Evolutionary conservation across 2,113 vertebrate species (phyloP), one percentile per base, ranked within the genome.

Genomic region (Pterocles burchelli): DNA sequence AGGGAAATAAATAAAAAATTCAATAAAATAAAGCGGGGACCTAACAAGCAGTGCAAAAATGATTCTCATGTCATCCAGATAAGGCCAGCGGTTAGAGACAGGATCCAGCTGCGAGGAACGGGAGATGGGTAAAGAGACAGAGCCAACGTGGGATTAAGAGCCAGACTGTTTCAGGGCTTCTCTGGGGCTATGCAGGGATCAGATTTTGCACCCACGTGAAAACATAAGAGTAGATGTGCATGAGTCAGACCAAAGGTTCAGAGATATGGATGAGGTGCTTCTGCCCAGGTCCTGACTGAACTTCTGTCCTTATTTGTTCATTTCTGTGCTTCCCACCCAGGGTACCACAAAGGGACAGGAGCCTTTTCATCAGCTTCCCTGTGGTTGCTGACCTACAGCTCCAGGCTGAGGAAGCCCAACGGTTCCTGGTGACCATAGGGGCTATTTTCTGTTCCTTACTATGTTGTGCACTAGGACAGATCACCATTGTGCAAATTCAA

Each of bases 401-500:
- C 52, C 8, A 41, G 29, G 13, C 7, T 54, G 63, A 76, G 55
- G 66, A 45, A 66, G 36, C 22, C 51, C 15, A 43, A 2, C 14
- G 11, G n/a, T 20, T 87, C 41, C 16, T 1, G 0, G 7, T 68
- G 58, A 62, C 15, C 0, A 0, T 0, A 2, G 20, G 25, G 15
- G 14, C 9, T 76, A 2, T 61, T 82, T 28, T 38, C 63, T 67
- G 3, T 33, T 52, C 16, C 36, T 29, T 72, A 18, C 21, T 89
- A 61, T 55, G 49, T 36, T 57, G 25, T 29, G 13, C 7, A 2
- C 11, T 51, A 7, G 7, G n/a, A 58, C 9, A 62, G 7, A 36
- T 36, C 31, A 80, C 10, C 21, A 26, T 14, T 21, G 15, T 18
- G 31, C 5, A 19, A 9, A 52, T 83, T 25, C 51, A 80, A 10